Base-by-base conservation (phyloP, 2,888 invertebrate species). In the Drosophila emarginata region DNA sequence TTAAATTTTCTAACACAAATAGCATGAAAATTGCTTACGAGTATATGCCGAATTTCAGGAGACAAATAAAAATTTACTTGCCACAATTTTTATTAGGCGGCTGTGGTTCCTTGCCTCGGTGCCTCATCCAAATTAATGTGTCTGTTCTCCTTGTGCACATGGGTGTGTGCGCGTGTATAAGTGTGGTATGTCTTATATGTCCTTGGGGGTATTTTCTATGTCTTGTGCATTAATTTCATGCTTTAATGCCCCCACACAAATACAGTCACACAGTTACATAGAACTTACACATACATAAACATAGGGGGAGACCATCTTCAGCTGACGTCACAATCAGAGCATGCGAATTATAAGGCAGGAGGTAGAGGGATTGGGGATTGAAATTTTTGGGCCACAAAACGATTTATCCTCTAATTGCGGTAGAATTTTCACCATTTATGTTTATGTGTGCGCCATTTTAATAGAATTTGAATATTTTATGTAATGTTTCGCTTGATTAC, bases 151-250 rank as follows among this genome's bases (percentile, higher is more conserved):
- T 11, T 11, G 6, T 32, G 14, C 57, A 11, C 4, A 6, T 37
- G 36, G 51, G 40, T 62, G 11, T 63, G 45, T 36, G 18, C 52
- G 51, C 15, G 45, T 32, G 36, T 21, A 14, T 40, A 45, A 21
- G n/a, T 59, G 28, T 53, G 32, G n/a, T 40, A 57, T 39, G 36
- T 6, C 51, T 60, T 15, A 45, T 37, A 61, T 79, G 75, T 79
- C 74, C 68, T 72, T 67, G 65, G 63, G 77, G 75, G 72, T 77
- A 76, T 78, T 36, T 36, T 54, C 76, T 74, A 61, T 74, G 72
- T 59, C 66, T 72, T 79, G 70, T 72, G 73, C 76, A 79, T 79
- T 78, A 79, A 79, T 79, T 79, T 79, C 80, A 79, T 78, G 78
- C 78, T 77, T 78, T 78, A 78, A 78, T 78, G 78, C 78, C 72